A percentile compares a stretch with the other conserved stretches of the same genome.
These are phyloP conservation scores for Pteronura brasiliensis DNA, from an alignment of 2,113 vertebrate genomes.

Conservation along the genomic window DNA sequence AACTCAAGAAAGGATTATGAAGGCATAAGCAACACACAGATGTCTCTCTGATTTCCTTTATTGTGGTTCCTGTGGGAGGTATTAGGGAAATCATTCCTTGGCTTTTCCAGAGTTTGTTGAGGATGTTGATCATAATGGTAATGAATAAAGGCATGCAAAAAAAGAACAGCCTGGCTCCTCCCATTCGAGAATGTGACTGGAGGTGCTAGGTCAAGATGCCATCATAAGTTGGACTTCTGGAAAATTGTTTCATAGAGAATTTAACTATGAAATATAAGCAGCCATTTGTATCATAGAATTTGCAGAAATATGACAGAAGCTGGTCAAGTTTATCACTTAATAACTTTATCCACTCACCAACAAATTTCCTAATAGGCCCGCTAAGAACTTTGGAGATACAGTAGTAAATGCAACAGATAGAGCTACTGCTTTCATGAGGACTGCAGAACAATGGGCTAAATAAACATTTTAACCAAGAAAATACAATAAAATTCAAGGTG, in stretches of 20 bases:
- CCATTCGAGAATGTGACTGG: background rate
- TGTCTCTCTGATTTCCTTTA: slow-evolving; percentile 70
- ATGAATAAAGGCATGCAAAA: background rate
- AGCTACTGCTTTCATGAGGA: background rate
- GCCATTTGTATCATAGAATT: background rate
- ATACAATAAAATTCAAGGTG: background rate
- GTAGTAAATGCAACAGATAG: background rate
- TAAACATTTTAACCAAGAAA: background rate
- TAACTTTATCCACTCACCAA: background rate
- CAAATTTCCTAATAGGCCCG: background rate
- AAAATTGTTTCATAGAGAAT: background rate
- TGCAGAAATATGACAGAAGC: background rate
- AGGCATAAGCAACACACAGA: slow-evolving; percentile 76
- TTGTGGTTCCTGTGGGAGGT: slow-evolving; percentile 27
- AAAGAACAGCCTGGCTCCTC: background rate
- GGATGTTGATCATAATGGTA: background rate
- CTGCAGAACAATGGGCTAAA: background rate
- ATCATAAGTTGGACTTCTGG: background rate
- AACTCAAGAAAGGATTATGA: slow-evolving; percentile 77
- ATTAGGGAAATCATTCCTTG: slow-evolving; percentile 68
- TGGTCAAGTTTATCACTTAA: background rate
- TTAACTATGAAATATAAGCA: background rate
- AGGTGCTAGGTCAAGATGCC: background rate
- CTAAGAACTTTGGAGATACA: background rate
- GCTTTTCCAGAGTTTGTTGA: slow-evolving; percentile 17